These are phyloP conservation scores for Megastigmus dorsalis DNA, from an alignment of 2,888 invertebrate species.

Conservation along the genomic window DNA sequence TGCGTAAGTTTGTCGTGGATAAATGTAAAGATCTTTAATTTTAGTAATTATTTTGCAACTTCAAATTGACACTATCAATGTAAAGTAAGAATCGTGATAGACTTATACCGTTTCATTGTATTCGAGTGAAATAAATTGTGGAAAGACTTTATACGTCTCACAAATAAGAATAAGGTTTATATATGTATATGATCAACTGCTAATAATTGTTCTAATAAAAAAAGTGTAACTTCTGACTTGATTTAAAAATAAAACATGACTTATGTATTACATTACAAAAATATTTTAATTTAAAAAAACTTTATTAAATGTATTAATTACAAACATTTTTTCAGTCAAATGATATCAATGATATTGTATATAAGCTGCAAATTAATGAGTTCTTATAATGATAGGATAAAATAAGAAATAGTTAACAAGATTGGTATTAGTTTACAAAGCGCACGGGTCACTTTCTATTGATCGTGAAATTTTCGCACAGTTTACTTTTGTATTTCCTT, in stretches of 20 bases:
- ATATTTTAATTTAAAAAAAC: slow-evolving; percentile 18
- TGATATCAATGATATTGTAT: slow-evolving; percentile 44
- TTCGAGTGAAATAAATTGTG: slow-evolving; percentile 2
- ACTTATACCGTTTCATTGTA: slow-evolving; percentile 15
- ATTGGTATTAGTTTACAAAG: slow-evolving; percentile 14
- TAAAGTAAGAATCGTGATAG: slow-evolving; percentile 16
- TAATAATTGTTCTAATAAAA: slow-evolving; percentile 17
- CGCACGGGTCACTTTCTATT: slow-evolving; percentile 80
- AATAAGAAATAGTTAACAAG: slow-evolving; percentile 17
- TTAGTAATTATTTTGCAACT: slow-evolving; percentile 32
- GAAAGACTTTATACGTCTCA: slow-evolving; percentile 26
- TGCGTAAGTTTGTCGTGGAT: slow-evolving; percentile 57
- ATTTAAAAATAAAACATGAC: slow-evolving; percentile 33
- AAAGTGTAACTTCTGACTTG: slow-evolving; percentile 15
- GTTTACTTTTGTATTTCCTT: slow-evolving; percentile 76
- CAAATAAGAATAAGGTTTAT: slow-evolving; percentile 13
- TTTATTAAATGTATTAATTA: slow-evolving; percentile 29
- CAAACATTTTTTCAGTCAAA: slow-evolving; percentile 22
- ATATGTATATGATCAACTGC: slow-evolving; percentile 24
- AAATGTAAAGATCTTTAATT: slow-evolving; percentile 28
- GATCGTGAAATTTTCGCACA: slow-evolving; percentile 81
- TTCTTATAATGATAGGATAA: background rate
- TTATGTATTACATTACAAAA: slow-evolving; percentile 5
- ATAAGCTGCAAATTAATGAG: slow-evolving; percentile 20
- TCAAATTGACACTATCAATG: slow-evolving; percentile 18